Conservation (phyloP, 2,797 vertebrate species). For the Micromesistius poutassou region DNA sequence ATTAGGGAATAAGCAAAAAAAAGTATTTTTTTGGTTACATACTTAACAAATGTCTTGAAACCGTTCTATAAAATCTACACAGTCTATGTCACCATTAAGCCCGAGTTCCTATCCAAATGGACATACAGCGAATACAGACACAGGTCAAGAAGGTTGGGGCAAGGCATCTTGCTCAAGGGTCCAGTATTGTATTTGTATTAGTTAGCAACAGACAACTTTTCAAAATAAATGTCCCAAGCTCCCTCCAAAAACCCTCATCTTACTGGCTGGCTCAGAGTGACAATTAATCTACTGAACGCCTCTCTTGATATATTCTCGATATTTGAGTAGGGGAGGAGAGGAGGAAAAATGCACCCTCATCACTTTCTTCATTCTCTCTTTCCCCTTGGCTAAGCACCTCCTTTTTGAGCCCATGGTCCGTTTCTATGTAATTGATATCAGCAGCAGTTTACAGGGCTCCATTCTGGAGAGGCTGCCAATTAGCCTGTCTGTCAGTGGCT, state of each 20-base stretch:
- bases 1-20: background rate
- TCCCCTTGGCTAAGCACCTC: slow-evolving; percentile 36
- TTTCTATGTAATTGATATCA: slow-evolving; percentile 46
- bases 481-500: slow-evolving; percentile 42
- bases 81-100: background rate
- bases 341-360: slow-evolving; percentile 28
- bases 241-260: background rate
- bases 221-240: background rate
- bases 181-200: background rate
- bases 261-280: background rate
- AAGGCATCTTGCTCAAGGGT: background rate
- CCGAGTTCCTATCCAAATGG: background rate
- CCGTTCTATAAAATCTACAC: background rate
- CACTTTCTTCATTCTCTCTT: slow-evolving; percentile 33
- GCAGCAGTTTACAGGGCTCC: slow-evolving; percentile 45
- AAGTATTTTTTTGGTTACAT: background rate
- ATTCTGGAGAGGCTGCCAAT: slow-evolving; percentile 44
- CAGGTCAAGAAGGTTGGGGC: background rate
- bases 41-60: background rate
- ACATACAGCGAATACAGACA: background rate
- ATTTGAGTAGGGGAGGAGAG: slow-evolving; percentile 3
- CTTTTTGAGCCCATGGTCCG: slow-evolving; percentile 46
- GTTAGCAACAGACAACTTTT: background rate
- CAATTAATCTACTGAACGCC: background rate
- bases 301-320: slow-evolving; percentile 11